These are phyloP conservation scores for Alviniconcha strummeri DNA, from an alignment of 2,888 invertebrate species.

Conservation along the genomic window DNA sequence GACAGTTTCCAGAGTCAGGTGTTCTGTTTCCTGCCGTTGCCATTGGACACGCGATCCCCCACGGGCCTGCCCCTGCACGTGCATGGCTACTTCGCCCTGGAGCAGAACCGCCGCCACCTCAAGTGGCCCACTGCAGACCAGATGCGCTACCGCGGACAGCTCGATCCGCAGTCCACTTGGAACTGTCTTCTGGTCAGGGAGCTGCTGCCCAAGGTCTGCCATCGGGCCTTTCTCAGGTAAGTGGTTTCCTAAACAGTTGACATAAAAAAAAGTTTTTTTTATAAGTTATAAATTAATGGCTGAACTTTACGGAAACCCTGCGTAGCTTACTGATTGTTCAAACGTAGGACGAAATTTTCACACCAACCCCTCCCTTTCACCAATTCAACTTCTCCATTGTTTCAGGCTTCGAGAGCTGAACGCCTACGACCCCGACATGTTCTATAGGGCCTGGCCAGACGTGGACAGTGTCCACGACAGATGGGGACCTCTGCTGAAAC, in stretches of 20 bases:
- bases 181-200: conserved; percentile 62
- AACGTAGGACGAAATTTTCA: too few species aligned
- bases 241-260: background rate
- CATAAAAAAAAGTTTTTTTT: background rate
- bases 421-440: background rate
- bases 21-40: conserved; percentile 70
- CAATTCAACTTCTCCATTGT: background rate
- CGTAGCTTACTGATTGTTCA: too few species aligned
- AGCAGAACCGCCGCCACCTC: conserved; percentile 65
- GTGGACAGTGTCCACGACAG: conserved; percentile 2
- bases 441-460: conserved; percentile 29
- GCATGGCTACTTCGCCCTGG: conserved; percentile 68
- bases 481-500: conserved; percentile 9
- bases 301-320: too few species aligned
- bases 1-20: conserved; percentile 55
- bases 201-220: conserved; percentile 58
- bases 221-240: conserved; percentile 31
- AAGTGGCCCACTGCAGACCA: conserved; percentile 65
- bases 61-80: conserved; percentile 69
- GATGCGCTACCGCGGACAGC: conserved; percentile 33
- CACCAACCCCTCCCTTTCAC: too few species aligned
- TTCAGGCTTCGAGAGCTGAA: conserved; percentile 11
- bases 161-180: conserved; percentile 62
- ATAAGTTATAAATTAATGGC: background rate
- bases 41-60: conserved; percentile 54